Evolutionary conservation across 2,888 invertebrate genomes (phyloP), one percentile per base, ranked within the genome.

Genomic region (Lasiommata megera): DNA sequence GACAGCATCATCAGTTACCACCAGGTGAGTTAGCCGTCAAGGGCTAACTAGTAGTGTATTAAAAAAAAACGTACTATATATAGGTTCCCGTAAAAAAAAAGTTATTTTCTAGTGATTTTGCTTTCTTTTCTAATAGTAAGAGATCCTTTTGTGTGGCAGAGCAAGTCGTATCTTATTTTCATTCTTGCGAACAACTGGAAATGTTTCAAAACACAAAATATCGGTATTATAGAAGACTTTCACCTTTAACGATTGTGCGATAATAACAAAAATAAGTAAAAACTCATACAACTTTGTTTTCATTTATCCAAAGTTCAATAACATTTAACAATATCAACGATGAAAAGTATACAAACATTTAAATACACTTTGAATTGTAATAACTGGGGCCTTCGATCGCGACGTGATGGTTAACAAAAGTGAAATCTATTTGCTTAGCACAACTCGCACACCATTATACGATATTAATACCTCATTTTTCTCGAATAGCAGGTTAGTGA

Each of bases 341-440:
- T 48, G 36, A 48, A 48, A 36, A 48, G 36, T 9, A 37, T 37
- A 48, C 1, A 37, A 46, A 17, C 31, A 31, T 46, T 46, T 29
- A 52, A 31, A 40, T 52, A 40, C n/a, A 16, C 7, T 51, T n/a
- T 41, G 38, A 23, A 29, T 40, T 17, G 40, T 40, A 40, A 28
- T 29, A 40, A 31, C 31, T 2, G 17, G 41, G 31, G 40, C 16
- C 40, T 52, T 53, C 23, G 23, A 53, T 6, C 37, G 46, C 31
- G 18, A 38, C 38, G 34, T 38, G 36, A 16, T 28, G 53, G n/a
- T 31, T 29, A 54, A 51, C 46, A 54, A 60, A 54, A 58, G 58
- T 58, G 56, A 63, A 61, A 61, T 58, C 57, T 60, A 46, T 46
- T 46, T 46, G 16, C 29, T 46, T 51, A 46, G 31, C 58, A 37